Conservation (phyloP, 2,113 vertebrate species). For the Tylochromis polylepis region DNA sequence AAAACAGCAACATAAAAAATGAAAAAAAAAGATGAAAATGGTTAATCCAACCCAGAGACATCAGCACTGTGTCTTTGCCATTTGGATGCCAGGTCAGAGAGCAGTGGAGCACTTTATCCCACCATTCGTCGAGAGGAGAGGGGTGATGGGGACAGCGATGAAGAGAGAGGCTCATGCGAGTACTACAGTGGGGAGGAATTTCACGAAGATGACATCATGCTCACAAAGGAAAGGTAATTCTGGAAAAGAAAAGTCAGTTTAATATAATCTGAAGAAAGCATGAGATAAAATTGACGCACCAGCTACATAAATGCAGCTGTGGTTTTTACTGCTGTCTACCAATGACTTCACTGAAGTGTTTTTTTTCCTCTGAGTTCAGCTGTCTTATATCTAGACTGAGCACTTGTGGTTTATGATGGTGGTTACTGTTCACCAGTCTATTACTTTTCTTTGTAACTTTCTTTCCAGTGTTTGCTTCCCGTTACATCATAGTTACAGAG, state of each 20-base stretch:
- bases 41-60: background rate
- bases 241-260: background rate
- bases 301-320: background rate
- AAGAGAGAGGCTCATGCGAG: constrained; percentile 78
- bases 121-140: constrained; percentile 79
- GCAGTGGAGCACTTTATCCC: constrained; percentile 76
- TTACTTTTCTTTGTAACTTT: background rate
- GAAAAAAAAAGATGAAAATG: background rate
- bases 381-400: background rate
- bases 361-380: background rate
- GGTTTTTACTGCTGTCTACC: background rate
- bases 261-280: background rate
- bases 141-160: constrained; percentile 71
- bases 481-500: background rate
- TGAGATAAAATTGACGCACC: background rate
- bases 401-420: background rate
- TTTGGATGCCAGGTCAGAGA: constrained; percentile 76
- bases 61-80: background rate
- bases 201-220: constrained; percentile 83
- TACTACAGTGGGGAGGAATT: constrained; percentile 90
- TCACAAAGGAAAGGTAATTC: constrained; percentile 79
- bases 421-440: background rate
- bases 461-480: background rate
- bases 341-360: background rate
- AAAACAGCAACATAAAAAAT: background rate